Evolutionary conservation across 30 jellyfish, hydroid and myxozoan genomes (phyloP), one percentile per base, ranked within the genome.

Genomic region (Euphysa ruthae): DNA sequence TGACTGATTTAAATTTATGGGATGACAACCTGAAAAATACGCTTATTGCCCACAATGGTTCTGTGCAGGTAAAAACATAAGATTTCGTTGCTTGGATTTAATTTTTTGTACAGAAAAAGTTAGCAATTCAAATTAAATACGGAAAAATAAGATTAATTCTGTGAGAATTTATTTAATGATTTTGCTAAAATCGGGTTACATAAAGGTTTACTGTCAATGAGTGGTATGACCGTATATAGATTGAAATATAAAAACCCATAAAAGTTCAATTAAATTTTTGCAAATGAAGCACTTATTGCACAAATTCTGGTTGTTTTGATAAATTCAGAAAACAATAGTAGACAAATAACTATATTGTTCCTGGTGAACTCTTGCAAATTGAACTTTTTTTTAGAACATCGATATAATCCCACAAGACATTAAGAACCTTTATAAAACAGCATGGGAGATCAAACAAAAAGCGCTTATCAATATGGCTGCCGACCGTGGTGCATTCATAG

Each of bases 401-500:
- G 96, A 73, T 31, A 93, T 58, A 21, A 91, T 91, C 25, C 99
- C 99, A 25, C 77, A 51, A n/a, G 71, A 83, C 51, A 70, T 91
- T 63, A 91, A 83, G 49, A 70, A 26, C 14, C 55, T 91, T 49
- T 91, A 91, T 87, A 91, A 83, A 61, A 91, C 99, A 4, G 93
- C 93, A 23, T 91, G 99, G 99, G 99, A 91, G 54, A 77, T 91
- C 32, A 76, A 93, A 63, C 93, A 75, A 68, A 91, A 91, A 55
- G 46, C 93, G 4, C 15, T 83, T 35, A 82, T 91, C 56, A 85
- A 91, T 75, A 73, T 82, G 93, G 94, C 95, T 1, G 99, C 99
- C 4, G 99, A 91, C 46, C 77, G 99, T 14, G 99, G 94, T 69
- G 95, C 99, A 7, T 91, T 82, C 70, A 91, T 91, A 32, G 99